These are phyloP conservation scores for Ostrea denselamellosa DNA, from an alignment of 1,140 invertebrate species.

Conservation along the genomic window DNA sequence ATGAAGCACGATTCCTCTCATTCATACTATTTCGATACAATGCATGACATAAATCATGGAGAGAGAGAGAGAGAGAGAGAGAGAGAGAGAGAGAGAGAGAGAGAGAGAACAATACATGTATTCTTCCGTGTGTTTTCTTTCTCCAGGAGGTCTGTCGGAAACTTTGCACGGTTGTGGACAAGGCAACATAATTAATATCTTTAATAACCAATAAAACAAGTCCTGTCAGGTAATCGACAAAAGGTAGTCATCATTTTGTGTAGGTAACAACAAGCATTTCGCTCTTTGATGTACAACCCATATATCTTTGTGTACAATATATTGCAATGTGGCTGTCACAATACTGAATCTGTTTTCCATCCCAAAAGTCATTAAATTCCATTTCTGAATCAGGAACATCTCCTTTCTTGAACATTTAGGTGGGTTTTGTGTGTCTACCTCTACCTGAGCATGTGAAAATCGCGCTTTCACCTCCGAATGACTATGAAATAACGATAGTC, in stretches of 20 bases:
- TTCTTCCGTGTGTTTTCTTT: conserved; percentile 21
- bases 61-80: background rate
- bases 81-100: background rate
- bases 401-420: background rate
- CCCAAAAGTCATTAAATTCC: conserved; percentile 3
- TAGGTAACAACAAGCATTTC: background rate
- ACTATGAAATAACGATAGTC: background rate
- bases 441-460: conserved; percentile 27
- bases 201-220: conserved; percentile 37
- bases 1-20: no score
- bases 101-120: background rate
- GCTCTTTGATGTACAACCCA: conserved; percentile 11
- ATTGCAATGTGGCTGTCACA: background rate
- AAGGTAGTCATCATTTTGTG: background rate
- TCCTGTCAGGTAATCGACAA: background rate
- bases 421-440: conserved; percentile 28
- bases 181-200: conserved; percentile 22
- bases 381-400: conserved; percentile 17
- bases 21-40: no score
- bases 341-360: conserved; percentile 5
- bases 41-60: no score
- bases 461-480: conserved; percentile 15
- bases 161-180: conserved; percentile 18
- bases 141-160: conserved; percentile 3
- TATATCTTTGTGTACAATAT: background rate